These are phyloP conservation scores for Homalodisca vitripennis DNA, from an alignment of 1,140 invertebrate genomes.

Conservation along the genomic window DNA sequence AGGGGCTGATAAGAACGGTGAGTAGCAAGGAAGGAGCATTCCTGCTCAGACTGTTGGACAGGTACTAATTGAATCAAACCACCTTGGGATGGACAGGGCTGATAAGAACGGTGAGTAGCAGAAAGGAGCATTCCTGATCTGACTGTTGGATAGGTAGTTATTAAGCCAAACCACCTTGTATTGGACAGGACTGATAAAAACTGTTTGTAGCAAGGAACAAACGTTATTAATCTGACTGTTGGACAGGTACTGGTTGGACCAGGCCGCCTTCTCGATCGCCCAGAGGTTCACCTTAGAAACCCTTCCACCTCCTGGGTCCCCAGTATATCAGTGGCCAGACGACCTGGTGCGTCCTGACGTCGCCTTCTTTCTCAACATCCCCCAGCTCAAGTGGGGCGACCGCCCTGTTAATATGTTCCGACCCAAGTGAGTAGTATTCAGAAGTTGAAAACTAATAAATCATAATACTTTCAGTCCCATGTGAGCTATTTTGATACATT, in stretches of 20 bases:
- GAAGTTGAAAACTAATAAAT: background rate
- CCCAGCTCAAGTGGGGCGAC: background rate
- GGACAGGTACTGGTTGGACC: slow-evolving; percentile 20
- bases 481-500: background rate
- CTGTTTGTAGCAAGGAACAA: too few relatives aligned
- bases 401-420: background rate
- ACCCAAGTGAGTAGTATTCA: slow-evolving; percentile 6
- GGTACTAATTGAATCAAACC: too few relatives aligned
- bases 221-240: background rate
- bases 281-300: background rate
- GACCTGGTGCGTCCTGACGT: slow-evolving; percentile 15
- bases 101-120: too few relatives aligned
- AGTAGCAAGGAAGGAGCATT: too few relatives aligned
- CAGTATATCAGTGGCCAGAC: background rate
- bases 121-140: too few relatives aligned
- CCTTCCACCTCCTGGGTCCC: background rate
- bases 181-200: too few relatives aligned
- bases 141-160: too few relatives aligned
- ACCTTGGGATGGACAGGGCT: too few relatives aligned
- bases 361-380: slow-evolving; percentile 21
- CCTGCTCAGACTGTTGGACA: too few relatives aligned
- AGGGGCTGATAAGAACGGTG: too few relatives aligned
- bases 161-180: too few relatives aligned
- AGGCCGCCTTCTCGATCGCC: slow-evolving; percentile 15
- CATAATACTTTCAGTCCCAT: background rate